Evolutionary conservation across 2,888 invertebrate species (phyloP).

Genomic region (Sinelater perroti): DNA sequence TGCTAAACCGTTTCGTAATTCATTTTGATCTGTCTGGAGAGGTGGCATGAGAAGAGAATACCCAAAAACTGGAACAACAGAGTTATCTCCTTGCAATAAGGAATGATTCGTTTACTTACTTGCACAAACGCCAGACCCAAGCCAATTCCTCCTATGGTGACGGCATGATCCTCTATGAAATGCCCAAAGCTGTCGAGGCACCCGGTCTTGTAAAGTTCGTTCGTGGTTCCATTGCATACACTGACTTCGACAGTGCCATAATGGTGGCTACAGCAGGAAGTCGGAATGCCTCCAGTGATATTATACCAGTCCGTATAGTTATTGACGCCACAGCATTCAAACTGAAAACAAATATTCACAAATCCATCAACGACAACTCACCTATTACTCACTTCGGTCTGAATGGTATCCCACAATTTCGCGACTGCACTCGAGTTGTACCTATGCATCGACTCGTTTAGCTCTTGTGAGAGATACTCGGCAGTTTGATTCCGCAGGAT

Average conservation of each 20-base stretch:
- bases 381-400: constrained; percentile 78
- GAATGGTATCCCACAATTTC: constrained; percentile 82
- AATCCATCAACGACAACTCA: background rate
- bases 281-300: constrained; percentile 65
- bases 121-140: constrained; percentile 86
- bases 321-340: constrained; percentile 77
- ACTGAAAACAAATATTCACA: constrained; percentile 61
- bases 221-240: constrained; percentile 51
- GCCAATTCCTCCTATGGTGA: constrained; percentile 82
- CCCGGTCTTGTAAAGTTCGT: constrained; percentile 66
- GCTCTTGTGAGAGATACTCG: constrained; percentile 68
- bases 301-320: constrained; percentile 70
- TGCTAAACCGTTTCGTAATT: constrained; percentile 41
- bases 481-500: constrained; percentile 75
- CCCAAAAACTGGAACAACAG: constrained; percentile 75
- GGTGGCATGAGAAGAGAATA: constrained; percentile 88
- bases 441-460: constrained; percentile 72
- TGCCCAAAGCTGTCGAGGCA: constrained; percentile 72
- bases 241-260: constrained; percentile 61
- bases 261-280: constrained; percentile 70
- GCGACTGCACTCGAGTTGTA: constrained; percentile 67
- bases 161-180: constrained; percentile 74
- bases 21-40: constrained; percentile 84
- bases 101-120: constrained; percentile 63
- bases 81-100: background rate